phyloP scores from a whole-genome alignment of 2,797 vertebrate genomes.

The Notolabrus celidotus region DNA sequence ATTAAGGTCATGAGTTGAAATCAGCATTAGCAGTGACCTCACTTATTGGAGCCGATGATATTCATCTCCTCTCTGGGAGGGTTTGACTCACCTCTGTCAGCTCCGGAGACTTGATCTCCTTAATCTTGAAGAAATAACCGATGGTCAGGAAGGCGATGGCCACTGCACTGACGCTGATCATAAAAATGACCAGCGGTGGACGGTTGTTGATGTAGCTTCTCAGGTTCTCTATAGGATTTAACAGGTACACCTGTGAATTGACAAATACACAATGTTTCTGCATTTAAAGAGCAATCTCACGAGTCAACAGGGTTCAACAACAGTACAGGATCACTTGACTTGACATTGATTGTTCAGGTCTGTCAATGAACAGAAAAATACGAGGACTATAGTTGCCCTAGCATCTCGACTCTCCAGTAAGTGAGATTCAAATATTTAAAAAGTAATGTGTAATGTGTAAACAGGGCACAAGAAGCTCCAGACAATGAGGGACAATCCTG shows the following conservation, averaged over 20 bases:
- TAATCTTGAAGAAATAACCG: conserved; percentile 99
- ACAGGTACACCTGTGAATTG: conserved; percentile 87
- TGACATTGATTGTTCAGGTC: not conserved
- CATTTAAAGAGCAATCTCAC: not conserved
- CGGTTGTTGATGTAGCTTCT: conserved; percentile 94
- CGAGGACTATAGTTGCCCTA: not conserved
- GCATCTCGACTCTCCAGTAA: no score
- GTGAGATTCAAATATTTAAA: no score
- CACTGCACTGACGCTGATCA: conserved; percentile 98
- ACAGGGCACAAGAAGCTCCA: no score
- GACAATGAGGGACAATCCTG: no score
- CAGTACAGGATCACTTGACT: not conserved
- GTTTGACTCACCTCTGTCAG: conserved; percentile 88
- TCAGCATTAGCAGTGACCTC: conserved; percentile 17
- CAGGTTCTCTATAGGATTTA: conserved; percentile 96
- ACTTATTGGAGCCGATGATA: not conserved
- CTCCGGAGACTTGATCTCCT: conserved; percentile 98
- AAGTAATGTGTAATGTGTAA: no score
- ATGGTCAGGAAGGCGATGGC: conserved; percentile 98
- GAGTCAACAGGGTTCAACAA: not conserved
- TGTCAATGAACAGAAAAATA: not conserved
- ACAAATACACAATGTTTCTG: conserved; percentile 20
- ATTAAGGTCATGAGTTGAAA: conserved; percentile 7
- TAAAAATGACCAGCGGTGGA: conserved; percentile 97
- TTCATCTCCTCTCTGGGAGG: not conserved